These are phyloP conservation scores for Anoplolepis gracilipes DNA, from an alignment of 1,140 invertebrate species.

Conservation along the genomic window DNA sequence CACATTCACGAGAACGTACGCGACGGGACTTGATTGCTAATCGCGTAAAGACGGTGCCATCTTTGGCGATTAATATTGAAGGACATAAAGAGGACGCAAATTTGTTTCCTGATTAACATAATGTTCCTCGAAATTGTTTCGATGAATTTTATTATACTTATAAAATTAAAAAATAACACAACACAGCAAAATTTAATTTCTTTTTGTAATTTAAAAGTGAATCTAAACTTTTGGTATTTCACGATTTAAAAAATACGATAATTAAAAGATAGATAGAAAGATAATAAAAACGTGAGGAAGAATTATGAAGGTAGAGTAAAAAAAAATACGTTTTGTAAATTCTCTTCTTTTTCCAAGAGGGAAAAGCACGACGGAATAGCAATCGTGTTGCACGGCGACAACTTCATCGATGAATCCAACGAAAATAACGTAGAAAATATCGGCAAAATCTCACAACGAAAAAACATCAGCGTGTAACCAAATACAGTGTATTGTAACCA, in stretches of 20 bases:
- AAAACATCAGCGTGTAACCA: conserved; percentile 44
- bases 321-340: background rate
- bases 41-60: background rate
- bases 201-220: background rate
- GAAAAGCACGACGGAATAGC: background rate
- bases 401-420: conserved; percentile 1
- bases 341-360: background rate
- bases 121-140: background rate
- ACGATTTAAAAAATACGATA: background rate
- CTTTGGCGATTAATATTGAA: background rate
- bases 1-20: conserved; percentile 31
- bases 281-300: background rate
- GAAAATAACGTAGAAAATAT: conserved; percentile 38
- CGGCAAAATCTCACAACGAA: background rate
- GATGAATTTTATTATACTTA: background rate
- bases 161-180: background rate
- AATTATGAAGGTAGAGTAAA: background rate
- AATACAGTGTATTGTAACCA: conserved; percentile 66
- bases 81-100: background rate
- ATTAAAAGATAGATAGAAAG: background rate
- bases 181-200: background rate
- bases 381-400: background rate
- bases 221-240: background rate
- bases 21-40: background rate
- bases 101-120: background rate